These are phyloP conservation scores for Megaceryle torquata DNA, from an alignment of 2,113 vertebrate genomes.

Conservation along the genomic window DNA sequence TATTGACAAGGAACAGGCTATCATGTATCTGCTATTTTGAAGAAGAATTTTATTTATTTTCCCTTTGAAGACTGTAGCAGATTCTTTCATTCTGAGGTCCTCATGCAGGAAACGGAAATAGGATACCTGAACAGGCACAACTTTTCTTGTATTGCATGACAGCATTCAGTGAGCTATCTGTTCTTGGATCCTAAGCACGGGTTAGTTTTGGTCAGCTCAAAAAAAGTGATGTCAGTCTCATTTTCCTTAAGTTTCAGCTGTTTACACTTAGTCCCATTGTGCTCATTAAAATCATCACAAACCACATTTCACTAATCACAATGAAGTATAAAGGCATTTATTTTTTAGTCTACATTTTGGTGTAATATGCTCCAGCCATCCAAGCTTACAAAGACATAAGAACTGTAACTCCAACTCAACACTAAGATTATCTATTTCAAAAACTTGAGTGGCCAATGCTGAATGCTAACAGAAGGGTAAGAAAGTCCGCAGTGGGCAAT, in stretches of 20 bases:
- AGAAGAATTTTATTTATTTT: neutral
- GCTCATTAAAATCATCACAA: neutral
- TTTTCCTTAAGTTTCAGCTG: neutral
- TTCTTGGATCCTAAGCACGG: neutral
- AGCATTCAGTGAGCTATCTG: neutral
- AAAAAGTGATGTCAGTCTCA: neutral
- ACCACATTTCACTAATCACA: neutral
- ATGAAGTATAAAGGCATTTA: neutral
- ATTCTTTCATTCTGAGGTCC: neutral
- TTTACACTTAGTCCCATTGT: neutral
- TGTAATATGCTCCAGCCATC: neutral
- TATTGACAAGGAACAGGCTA: neutral
- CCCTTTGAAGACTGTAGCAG: neutral
- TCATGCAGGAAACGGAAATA: neutral
- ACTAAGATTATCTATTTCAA: neutral
- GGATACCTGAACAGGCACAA: neutral
- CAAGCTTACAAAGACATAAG: neutral
- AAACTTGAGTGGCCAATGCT: neutral
- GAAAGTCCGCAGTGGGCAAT: neutral
- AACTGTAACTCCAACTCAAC: neutral
- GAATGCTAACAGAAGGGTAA: neutral
- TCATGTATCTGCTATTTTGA: neutral
- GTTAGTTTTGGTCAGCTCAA: neutral
- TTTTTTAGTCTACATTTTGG: neutral
- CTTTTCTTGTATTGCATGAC: neutral